These are phyloP conservation scores for Zaprionus davidi DNA, from an alignment of 1,140 invertebrate genomes.

Conservation along the genomic window DNA sequence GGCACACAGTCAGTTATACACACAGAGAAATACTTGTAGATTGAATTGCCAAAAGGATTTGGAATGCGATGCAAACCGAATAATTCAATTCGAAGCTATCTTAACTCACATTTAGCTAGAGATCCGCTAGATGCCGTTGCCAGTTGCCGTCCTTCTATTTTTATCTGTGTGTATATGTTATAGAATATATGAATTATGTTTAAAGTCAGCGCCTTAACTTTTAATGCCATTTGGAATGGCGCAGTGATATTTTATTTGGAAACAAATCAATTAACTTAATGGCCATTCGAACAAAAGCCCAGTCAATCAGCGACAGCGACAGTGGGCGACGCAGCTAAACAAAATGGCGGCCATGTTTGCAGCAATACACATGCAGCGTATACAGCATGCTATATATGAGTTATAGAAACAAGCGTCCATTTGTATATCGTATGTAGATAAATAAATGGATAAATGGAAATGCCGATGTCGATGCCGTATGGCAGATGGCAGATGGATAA, in stretches of 20 bases:
- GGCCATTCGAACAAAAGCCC: conserved; percentile 42
- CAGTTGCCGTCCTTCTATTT: neutral
- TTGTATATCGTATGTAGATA: conserved; percentile 14
- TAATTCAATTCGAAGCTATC: neutral
- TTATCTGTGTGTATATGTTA: neutral
- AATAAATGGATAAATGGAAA: conserved; percentile 21
- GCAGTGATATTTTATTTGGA: conserved; percentile 33
- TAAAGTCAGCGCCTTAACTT: conserved; percentile 26
- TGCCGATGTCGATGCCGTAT: neutral
- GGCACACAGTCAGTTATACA: neutral
- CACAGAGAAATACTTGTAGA: conserved; percentile 2
- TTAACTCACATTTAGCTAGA: neutral
- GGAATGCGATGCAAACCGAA: neutral
- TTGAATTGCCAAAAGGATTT: neutral
- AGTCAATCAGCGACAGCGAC: conserved; percentile 40
- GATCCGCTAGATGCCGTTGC: neutral
- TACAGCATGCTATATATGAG: neutral
- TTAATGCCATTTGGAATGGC: conserved; percentile 31
- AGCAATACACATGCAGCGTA: neutral
- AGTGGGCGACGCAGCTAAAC: conserved; percentile 26
- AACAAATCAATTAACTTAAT: conserved; percentile 54
- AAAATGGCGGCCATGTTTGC: conserved; percentile 27
- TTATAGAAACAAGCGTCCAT: conserved; percentile 2
- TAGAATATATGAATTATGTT: conserved; percentile 21
- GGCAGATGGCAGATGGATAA: conserved; percentile 20